Evolutionary conservation across 2,797 vertebrate genomes (phyloP), one percentile per base, ranked within the genome.

Genomic region (Enteromius viviparus): DNA sequence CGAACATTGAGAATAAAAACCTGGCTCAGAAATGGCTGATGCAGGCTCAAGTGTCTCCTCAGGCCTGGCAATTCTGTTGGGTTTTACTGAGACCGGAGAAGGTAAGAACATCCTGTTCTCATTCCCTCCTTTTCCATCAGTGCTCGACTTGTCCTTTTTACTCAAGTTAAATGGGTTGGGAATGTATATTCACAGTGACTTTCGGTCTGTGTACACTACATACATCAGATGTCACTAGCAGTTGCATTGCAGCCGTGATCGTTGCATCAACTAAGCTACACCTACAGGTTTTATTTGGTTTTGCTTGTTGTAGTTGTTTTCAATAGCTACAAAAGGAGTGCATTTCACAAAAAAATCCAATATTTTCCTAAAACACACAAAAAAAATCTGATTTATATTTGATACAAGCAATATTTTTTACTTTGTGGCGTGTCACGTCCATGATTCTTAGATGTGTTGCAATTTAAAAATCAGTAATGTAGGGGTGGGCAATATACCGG

Each of bases 21-120:
- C 92, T 99, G 93, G 98, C 98, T 89, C 98, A 99, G 95, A 99
- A 99, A 94, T 99, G 98, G 98, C 94, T 99, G 83, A 99, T 99
- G 98, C 98, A 99, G 92, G 98, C 98, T 0, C 98, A 99, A 93
- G 96, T 99, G 7, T 99, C 98, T 0, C 98, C 98, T 51, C 97
- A 99, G 90, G 98, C 98, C 2, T 99, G 98, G 98, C 98, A 99
- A 90, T 99, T 99, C 93, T 98, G 98, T 92, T 99, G 98, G 98
- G 95, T 94, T 85, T 93, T 99, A 49, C 95, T 99, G 58, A 96
- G 95, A 89, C 97, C 97, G 21, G 96, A 99, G 89, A 99, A 99
- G 94, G 95, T 95, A 90, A 65, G 80, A 21, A 69, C 26, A 34
- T 14, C 64, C 42, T n/a, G 12, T 49, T 49, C 70, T 49, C 15